Base-by-base conservation (phyloP, 1,140 invertebrate species). In the Saccostrea glomerata region DNA sequence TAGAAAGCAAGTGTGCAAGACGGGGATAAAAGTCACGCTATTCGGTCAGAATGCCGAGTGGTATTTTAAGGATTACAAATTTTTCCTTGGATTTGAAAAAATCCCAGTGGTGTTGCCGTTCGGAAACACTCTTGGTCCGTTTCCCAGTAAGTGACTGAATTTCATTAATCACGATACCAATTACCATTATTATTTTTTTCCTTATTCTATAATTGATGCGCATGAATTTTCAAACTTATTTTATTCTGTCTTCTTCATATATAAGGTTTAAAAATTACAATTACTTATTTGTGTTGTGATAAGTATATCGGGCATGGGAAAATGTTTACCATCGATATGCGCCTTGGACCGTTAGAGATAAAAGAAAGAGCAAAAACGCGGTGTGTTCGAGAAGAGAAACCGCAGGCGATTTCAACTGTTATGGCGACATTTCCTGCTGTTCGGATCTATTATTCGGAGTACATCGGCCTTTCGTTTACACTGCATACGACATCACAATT, bases 401-500 rank as follows among this genome's bases (percentile, higher is more conserved):
- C 70, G 25, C 70, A 15, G 70, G 23, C 70, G 25, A 30, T 15
- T 36, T 13, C 12, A 13, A 30, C 70, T 77, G 70, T 77, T 36
- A 36, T 36, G 70, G 70, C 70, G 70, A 77, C 70, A 30, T 25
- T 77, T 77, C 70, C 70, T 77, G 70, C 70, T 77, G 70, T 77
- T 77, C 70, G 30, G 23, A 77, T 77, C 30, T 11, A 77, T 77
- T 77, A 77, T 77, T 77, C 70, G 70, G 70, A 77, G 70, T 77
- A 77, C 70, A 77, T 77, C 70, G 70, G 70, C 70, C 70, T 77
- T 77, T 77, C 70, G 36, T 77, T 77, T 40, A 77, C 70, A 77
- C 70, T 77, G 70, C 70, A 77, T 77, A 77, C 70, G 70, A 77
- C 70, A 77, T 77, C 70, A 25, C 70, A 36, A 77, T 77, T 77